Conservation (phyloP, 2,113 vertebrate genomes). For the Serilophus lunatus region DNA sequence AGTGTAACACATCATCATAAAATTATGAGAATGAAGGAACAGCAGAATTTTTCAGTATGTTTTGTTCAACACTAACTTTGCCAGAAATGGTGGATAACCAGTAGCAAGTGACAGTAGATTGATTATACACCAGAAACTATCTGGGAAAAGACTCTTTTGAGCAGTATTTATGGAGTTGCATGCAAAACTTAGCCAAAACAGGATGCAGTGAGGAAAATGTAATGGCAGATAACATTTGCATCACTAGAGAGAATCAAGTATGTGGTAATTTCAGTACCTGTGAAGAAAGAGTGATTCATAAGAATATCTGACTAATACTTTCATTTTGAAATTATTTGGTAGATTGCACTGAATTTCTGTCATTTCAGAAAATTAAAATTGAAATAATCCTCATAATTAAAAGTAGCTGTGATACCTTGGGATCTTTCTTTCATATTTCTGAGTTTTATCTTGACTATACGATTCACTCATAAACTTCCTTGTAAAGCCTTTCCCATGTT, state of each 20-base stretch:
- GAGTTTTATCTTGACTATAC: no score
- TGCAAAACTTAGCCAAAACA: neutral
- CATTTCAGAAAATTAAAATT: slow-evolving; percentile 11
- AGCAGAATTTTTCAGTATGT: neutral
- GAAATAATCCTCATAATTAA: neutral
- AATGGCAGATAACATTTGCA: neutral
- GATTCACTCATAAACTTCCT: no score
- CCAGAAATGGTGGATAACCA: neutral
- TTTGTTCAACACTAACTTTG: neutral
- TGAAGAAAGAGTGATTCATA: neutral
- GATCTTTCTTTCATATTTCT: no score
- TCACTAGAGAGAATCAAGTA: neutral
- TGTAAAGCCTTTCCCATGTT: no score
- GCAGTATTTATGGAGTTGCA: neutral
- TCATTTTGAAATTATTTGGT: neutral
- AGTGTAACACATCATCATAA: neutral
- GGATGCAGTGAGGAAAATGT: neutral
- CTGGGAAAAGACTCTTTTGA: neutral
- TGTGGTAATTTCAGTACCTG: neutral
- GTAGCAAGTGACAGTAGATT: neutral
- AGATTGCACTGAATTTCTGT: neutral
- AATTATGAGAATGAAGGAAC: neutral
- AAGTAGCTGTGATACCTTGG: no score
- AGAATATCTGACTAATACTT: neutral
- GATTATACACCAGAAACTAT: neutral